phyloP scores from a whole-genome alignment of 2,113 vertebrate species.

The Eurypyga helias region DNA sequence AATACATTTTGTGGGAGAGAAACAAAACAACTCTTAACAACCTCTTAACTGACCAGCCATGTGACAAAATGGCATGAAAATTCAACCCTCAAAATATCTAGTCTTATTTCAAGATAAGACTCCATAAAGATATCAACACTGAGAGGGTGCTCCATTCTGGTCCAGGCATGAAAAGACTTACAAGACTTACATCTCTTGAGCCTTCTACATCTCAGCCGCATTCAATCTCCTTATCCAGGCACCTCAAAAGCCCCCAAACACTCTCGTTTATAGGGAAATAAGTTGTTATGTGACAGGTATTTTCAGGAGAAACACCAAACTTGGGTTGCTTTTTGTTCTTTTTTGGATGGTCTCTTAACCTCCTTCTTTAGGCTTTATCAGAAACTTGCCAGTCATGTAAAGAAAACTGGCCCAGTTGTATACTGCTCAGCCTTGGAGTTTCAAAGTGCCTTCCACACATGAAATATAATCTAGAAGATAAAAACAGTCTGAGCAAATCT shows the following conservation, averaged over 20 bases:
- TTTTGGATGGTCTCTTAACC: neutral
- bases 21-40: constrained; percentile 7
- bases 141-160: neutral
- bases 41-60: neutral
- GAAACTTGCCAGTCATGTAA: rapidly evolving
- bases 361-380: neutral
- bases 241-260: neutral
- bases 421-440: neutral
- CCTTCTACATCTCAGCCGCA: neutral
- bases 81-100: neutral
- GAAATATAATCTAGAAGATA: neutral
- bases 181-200: neutral
- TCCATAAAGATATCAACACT: rapidly evolving
- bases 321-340: neutral
- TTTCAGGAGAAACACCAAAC: neutral
- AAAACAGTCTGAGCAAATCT: neutral
- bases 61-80: neutral
- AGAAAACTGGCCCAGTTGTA: rapidly evolving
- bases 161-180: neutral
- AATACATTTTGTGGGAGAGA: neutral
- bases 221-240: neutral
- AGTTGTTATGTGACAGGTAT: neutral
- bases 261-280: neutral
- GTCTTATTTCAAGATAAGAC: neutral
- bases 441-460: neutral